Conservation (phyloP, 2,797 vertebrate genomes). For the Rhynchonycteris naso region DNA sequence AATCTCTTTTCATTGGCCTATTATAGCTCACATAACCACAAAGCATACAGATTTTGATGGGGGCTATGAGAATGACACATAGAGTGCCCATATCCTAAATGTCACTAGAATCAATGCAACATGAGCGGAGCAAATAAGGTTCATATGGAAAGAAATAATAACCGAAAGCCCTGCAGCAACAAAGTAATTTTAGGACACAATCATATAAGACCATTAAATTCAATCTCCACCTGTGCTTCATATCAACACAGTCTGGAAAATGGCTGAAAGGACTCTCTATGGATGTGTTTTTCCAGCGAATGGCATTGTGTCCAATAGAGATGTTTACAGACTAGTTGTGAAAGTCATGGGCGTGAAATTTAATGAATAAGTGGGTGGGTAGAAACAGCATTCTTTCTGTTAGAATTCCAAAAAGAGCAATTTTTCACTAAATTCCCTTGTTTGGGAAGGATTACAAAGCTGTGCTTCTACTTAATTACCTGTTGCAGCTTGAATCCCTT, state of each 20-base stretch:
- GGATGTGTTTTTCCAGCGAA: not conserved
- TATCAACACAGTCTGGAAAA: constrained; percentile 17
- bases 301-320: not conserved
- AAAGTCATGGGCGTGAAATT: not conserved
- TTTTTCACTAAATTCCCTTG: constrained; percentile 13
- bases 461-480: constrained; percentile 27
- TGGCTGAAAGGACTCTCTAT: not conserved
- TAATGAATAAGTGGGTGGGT: constrained; percentile 19
- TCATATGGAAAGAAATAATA: not conserved
- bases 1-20: not conserved
- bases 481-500: not conserved
- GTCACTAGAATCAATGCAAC: not conserved
- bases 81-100: not conserved
- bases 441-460: constrained; percentile 15
- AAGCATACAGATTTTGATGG: not conserved
- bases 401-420: not conserved
- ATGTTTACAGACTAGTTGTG: constrained; percentile 11
- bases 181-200: constrained; percentile 13
- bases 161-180: not conserved
- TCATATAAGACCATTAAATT: not conserved
- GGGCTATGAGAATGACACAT: not conserved
- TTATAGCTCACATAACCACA: not conserved
- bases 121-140: not conserved
- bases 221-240: constrained; percentile 23
- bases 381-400: not conserved